Percentiles rank a stretch among this genome's conserved stretches.
Evolutionary conservation across 2,797 vertebrate genomes (phyloP).

Genomic region (Epinephelus malabaricus): DNA sequence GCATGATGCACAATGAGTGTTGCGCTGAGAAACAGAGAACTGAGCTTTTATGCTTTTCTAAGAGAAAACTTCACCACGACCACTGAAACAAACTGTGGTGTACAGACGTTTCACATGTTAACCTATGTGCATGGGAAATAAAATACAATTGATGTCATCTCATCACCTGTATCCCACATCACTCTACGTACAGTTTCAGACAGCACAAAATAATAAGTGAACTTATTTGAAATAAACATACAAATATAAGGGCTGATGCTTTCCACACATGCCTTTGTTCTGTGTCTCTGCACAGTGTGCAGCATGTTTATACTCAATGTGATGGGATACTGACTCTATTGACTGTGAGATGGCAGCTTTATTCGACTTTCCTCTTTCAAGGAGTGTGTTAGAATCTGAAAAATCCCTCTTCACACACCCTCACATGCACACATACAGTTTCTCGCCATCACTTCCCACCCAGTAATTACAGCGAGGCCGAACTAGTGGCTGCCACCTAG

Average conservation of each 20-base stretch:
- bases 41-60: constrained; percentile 61
- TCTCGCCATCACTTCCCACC: constrained; percentile 74
- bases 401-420: constrained; percentile 48
- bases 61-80: constrained; percentile 52
- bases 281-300: constrained; percentile 13
- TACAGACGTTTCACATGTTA: constrained; percentile 33
- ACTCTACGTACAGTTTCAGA: constrained; percentile 1
- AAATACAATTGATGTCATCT: neutral
- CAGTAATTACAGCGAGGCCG: constrained; percentile 82
- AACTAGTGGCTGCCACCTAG: constrained; percentile 88
- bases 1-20: constrained; percentile 73
- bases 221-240: constrained; percentile 26
- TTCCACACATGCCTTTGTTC: constrained; percentile 29
- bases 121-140: constrained; percentile 3
- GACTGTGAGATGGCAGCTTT: constrained; percentile 49
- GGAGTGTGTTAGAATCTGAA: constrained; percentile 43
- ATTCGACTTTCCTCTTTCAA: constrained; percentile 63
- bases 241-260: constrained; percentile 6
- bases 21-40: constrained; percentile 71
- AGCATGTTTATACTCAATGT: constrained; percentile 46
- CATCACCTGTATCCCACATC: neutral
- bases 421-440: constrained; percentile 29
- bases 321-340: constrained; percentile 44
- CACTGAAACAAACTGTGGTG: constrained; percentile 44
- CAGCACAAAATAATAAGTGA: constrained; percentile 3